A percentile compares a stretch with the other conserved stretches of the same genome.
phyloP scores from a whole-genome alignment of 2,113 vertebrate species.

The Sisor rabdophorus region DNA sequence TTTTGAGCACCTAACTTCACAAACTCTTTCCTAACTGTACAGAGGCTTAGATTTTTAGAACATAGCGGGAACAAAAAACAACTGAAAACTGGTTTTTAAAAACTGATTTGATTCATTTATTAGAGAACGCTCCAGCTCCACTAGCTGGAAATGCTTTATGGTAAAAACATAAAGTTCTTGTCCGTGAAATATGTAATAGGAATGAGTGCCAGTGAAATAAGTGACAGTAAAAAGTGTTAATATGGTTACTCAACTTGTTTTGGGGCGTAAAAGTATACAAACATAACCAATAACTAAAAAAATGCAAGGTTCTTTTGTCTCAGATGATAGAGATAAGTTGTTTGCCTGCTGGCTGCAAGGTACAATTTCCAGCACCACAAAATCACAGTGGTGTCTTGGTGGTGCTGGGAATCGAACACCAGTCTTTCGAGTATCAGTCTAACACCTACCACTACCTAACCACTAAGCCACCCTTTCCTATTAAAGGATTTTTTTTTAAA shows the following conservation, averaged over 20 bases:
- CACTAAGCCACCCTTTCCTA: too few species aligned
- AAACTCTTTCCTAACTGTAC: not conserved
- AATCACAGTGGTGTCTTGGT: too few species aligned
- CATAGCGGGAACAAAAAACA: not conserved
- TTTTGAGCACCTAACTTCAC: not conserved
- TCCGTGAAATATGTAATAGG: too few species aligned
- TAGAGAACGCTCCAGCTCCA: not conserved
- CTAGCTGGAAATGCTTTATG: not conserved
- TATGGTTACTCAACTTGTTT: not conserved
- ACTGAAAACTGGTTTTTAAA: too few species aligned
- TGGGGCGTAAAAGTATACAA: not conserved
- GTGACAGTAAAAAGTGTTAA: not conserved
- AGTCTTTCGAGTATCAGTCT: too few species aligned
- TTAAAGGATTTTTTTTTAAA: constrained; percentile 20
- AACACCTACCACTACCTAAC: not conserved
- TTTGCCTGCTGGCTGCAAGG: too few species aligned
- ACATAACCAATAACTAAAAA: not conserved
- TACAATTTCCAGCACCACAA: too few species aligned
- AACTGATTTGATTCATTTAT: too few species aligned
- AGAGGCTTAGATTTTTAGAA: not conserved
- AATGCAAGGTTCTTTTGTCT: not conserved
- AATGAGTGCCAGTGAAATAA: too few species aligned
- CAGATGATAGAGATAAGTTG: too few species aligned
- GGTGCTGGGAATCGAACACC: too few species aligned
- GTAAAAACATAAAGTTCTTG: too few species aligned